These are phyloP conservation scores for Trogon melanurus DNA, from an alignment of 2,113 vertebrate species.

Conservation along the genomic window DNA sequence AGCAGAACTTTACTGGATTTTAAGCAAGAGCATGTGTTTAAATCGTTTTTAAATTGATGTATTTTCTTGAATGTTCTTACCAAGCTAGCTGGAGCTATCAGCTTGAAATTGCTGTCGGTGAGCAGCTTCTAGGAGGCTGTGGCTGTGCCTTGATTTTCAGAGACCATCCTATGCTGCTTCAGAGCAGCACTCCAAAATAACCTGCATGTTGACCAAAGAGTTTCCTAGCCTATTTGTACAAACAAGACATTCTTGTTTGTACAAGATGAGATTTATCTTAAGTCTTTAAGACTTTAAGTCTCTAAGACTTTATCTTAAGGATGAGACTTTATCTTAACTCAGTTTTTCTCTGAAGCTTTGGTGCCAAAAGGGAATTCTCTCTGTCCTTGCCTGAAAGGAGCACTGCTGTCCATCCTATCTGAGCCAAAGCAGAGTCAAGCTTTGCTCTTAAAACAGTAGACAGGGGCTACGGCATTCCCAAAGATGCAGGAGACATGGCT, in stretches of 20 bases:
- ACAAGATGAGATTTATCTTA: no score
- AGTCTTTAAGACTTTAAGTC: no score
- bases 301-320: background rate
- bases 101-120: background rate
- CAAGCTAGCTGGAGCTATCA: background rate
- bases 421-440: background rate
- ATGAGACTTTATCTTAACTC: background rate
- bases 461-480: background rate
- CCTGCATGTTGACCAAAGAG: background rate
- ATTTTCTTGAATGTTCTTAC: background rate
- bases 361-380: background rate
- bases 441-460: background rate
- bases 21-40: background rate
- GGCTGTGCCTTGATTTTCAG: background rate
- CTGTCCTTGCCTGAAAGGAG: background rate
- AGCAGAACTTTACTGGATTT: background rate
- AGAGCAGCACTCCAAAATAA: background rate
- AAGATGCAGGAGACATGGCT: background rate
- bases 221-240: background rate
- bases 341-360: background rate
- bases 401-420: accelerated
- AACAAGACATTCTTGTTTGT: background rate
- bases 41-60: background rate
- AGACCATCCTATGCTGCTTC: background rate
- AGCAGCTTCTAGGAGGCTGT: background rate